Conservation (phyloP, 2,888 invertebrate genomes). For the Marasmarcha lunaedactyla region DNA sequence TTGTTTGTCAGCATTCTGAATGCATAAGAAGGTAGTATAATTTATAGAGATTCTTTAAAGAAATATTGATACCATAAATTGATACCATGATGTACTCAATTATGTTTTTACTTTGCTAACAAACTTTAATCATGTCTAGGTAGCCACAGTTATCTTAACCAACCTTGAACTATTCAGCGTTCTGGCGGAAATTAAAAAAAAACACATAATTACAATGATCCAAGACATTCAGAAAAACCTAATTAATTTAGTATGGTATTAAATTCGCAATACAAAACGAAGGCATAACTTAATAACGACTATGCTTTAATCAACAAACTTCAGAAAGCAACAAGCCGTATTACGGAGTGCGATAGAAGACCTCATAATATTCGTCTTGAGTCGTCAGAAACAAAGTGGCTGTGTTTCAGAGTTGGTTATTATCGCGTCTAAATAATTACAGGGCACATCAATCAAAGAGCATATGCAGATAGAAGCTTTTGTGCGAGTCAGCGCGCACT, state of each 20-base stretch:
- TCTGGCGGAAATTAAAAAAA: conserved; percentile 1
- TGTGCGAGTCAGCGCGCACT: conserved; percentile 64
- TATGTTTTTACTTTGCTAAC: too few species aligned
- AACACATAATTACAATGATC: background rate
- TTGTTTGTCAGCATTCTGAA: too few species aligned
- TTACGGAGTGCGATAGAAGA: conserved; percentile 62
- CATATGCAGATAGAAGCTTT: conserved; percentile 66
- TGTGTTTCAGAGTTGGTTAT: conserved; percentile 62
- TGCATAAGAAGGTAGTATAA: too few species aligned
- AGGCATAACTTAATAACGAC: conserved; percentile 35
- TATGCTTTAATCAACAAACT: conserved; percentile 63
- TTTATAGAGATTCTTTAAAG: too few species aligned
- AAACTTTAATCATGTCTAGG: too few species aligned
- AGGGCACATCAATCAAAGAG: conserved; percentile 67
- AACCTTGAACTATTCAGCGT: too few species aligned
- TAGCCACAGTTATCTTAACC: too few species aligned
- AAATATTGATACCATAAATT: too few species aligned
- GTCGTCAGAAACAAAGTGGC: conserved; percentile 67
- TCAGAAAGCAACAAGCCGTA: conserved; percentile 61
- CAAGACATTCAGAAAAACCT: background rate
- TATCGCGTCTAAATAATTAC: conserved; percentile 71
- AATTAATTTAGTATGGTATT: conserved; percentile 4
- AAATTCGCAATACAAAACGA: conserved; percentile 7
- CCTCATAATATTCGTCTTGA: conserved; percentile 69
- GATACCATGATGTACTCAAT: too few species aligned